These are phyloP conservation scores for Ceyx margarethae DNA, from an alignment of 2,113 vertebrate genomes.

Conservation along the genomic window DNA sequence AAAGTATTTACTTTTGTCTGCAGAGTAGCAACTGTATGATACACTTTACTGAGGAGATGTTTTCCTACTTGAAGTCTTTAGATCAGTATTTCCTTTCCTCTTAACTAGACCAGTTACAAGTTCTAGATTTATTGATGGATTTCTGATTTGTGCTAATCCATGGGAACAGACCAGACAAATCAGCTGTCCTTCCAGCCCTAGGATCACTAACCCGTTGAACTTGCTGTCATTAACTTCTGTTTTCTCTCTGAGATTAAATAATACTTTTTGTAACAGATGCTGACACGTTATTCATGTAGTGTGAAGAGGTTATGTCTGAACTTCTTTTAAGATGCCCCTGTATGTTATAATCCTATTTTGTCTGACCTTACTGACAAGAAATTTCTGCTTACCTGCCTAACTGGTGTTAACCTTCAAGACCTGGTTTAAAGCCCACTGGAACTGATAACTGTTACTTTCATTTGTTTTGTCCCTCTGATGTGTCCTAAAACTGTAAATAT, in stretches of 20 bases:
- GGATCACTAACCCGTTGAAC: background rate
- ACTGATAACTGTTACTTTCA: background rate
- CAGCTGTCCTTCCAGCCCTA: background rate
- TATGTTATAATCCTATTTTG: conserved; percentile 27
- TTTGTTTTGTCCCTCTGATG: background rate
- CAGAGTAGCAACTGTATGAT: background rate
- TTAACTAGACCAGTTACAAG: background rate
- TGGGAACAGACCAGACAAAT: background rate
- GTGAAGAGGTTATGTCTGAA: background rate
- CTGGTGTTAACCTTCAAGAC: background rate
- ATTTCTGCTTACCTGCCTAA: background rate
- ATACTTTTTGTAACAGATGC: background rate
- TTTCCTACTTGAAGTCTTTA: background rate
- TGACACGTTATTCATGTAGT: background rate
- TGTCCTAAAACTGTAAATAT: background rate
- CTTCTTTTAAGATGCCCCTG: background rate
- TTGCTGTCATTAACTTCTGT: background rate
- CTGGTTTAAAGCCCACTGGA: background rate
- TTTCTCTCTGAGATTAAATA: background rate
- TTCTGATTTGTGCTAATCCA: background rate
- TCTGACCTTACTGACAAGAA: background rate
- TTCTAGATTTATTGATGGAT: background rate
- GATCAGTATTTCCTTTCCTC: background rate
- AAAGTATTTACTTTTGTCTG: background rate
- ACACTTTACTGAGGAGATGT: background rate